Evolutionary conservation across 2,113 vertebrate genomes (phyloP), one percentile per base, ranked within the genome.

Genomic region (Cyrtonyx montezumae): DNA sequence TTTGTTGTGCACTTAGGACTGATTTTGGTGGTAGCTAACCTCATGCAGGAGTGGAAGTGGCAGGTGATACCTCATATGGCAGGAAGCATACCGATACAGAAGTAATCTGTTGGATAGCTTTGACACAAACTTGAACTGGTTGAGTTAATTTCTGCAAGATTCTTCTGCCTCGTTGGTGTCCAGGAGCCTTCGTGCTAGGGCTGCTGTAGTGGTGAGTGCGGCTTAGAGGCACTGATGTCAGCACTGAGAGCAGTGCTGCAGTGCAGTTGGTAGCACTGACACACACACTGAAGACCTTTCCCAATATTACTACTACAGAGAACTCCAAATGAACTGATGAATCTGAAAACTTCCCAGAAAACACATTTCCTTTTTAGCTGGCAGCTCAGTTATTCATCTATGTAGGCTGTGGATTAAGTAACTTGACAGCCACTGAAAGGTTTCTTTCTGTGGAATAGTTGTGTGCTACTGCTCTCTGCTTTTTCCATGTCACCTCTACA

Each of bases 261-360:
- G 53, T 81, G 82, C 82, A 37, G 76, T 56, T 68, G 26, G 79
- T 71, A 85, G 36, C 82, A 59, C 61, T 3, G 3, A 80, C 71
- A 71, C 28, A 51, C 1, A 0, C 59, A 51, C 45, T 87, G 84
- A 82, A 91, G 68, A 84, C 73, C 65, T 95, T 96, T 94, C 75
- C 84, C 90, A 93, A 75, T 88, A 88, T 93, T 95, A 40, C 85
- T 89, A 1, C 63, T 88, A 78, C 58, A 65, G 79, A 91, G 77
- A 90, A 84, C 79, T 90, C 94, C 82, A 95, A 88, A 93, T 90
- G 79, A 95, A 94, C 89, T 76, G 87, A 84, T 88, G 58, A 45
- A 78, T 96, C 93, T 94, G 87, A 96, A 96, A 92, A 74, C 65
- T 87, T 89, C 84, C 82, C 73, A 90, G 91, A 94, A 96, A 94